Evolutionary conservation across 1,140 invertebrate species (phyloP), one percentile per base, ranked within the genome.

Genomic region (Helicoverpa zea): DNA sequence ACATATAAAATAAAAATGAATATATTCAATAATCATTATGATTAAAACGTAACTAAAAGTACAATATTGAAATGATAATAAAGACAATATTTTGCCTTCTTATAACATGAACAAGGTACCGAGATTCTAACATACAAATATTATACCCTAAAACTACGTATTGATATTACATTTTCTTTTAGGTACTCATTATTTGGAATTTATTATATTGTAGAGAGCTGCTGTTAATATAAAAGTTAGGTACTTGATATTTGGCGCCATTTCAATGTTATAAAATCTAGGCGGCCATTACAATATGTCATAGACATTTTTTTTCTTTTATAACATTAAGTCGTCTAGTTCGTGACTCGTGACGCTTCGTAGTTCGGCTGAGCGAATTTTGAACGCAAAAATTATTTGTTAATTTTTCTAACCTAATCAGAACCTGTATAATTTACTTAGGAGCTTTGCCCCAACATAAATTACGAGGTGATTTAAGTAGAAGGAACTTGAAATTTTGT

Each of bases 361-460:
- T 86, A 81, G 83, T 89, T 91, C 91, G 93, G 89, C 91, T 88
- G 92, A 91, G 90, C 89, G 90, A 89, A 88, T 87, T 86, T 86
- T 83, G 82, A 86, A 88, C 90, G 86, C 88, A 84, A 84, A 85
- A 86, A 80, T 81, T 74, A 81, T 83, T 75, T 59, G 47, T 47
- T 56, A 68, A 30, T 81, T 86, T 91, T 93, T 92, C 92, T 95
- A 93, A 94, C 92, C 91, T 92, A 95, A 95, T 95, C 95, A 95
- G 92, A 95, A 95, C 95, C 95, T 93, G 94, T 95, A 94, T 93
- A 95, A 95, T 95, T 95, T 95, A 95, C 93, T 92, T 85, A 91
- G 89, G 91, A 90, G 85, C 87, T 79, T 63, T 81, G 88, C 74
- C 89, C 91, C 92, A 91, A 91, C 84, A 94, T 95, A 95, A 95